Evolutionary conservation across 2,113 vertebrate species (phyloP), one percentile per base, ranked within the genome.

Genomic region (Phodopus roborovskii): DNA sequence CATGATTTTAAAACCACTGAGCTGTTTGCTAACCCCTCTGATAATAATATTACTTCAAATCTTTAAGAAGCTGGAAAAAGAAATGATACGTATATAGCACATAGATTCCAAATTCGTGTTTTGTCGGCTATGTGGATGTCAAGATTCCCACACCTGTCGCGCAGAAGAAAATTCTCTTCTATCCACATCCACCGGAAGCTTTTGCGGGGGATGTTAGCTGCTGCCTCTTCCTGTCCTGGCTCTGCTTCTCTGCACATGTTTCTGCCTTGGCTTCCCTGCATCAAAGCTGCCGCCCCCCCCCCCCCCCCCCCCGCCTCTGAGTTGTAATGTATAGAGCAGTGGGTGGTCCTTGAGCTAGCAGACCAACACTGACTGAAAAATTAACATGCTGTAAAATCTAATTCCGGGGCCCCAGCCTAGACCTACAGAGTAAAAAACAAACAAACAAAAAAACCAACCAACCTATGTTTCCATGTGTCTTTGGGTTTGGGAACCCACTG

Each of bases 211-310:
- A 56, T 22, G 20, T 85, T 68, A 94, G 88, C 7, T 70, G 19
- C 62, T 92, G 7, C 39, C 33, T 86, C 28, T 94, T 96, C 42
- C 26, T 87, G 6, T 78, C 86, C 48, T 91, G 60, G 60, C 39
- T 91, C 75, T 92, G 28, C 58, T 81, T 95, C 88, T 88, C 62
- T 82, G 56, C 70, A 96, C 20, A 42, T 91, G 83, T 84, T 94
- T 83, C 89, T 88, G 39, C 70, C 28, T 50, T 36, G 75, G 20
- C 39, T 87, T 96, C 92, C 95, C 73, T 74, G 48, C 48, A 56
- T 88, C 81, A 94, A 95, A 95, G 53, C 0, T 62, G 1, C 56
- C n/a, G n/a, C n/a, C n/a, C n/a, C n/a, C 39, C 17, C 56, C 26
- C 26, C 74, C 39, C 17, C 56, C 26, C 39, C 17, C 56, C 26